Evolutionary conservation across 2,888 invertebrate species (phyloP), one percentile per base, ranked within the genome.

Genomic region (Agrotis segetum): DNA sequence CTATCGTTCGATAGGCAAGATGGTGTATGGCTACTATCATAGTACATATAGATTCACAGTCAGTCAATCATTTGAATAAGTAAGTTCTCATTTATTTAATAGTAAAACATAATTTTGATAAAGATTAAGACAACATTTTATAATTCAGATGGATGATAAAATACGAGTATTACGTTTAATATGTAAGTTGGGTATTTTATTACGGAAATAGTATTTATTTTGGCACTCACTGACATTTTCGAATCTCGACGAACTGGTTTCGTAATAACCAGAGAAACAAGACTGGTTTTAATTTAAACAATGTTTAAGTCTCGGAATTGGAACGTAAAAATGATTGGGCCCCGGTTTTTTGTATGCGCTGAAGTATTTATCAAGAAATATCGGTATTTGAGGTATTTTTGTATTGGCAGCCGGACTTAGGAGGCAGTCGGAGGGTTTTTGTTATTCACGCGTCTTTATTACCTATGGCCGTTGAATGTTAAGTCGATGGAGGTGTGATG

Each of bases 361-460:
- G 74, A 69, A 79, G 81, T 84, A 85, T 75, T 62, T 73, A 70
- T 73, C 52, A 64, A 58, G 61, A 77, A 74, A 78, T 84, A 84
- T 82, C 63, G 80, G 82, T 81, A 85, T 86, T 73, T 79, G 74
- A 63, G 83, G 79, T 61, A 79, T 83, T 78, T 83, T 67, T 68
- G 71, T 76, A 74, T 75, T 74, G 68, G 69, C 67, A 49, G 67
- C 67, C 70, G 83, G 78, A 84, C 86, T 83, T 85, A 79, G 78
- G 82, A 67, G 83, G 78, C 84, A 85, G 83, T 85, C 79, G 78
- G 82, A 67, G 74, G 74, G 79, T 88, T 88, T 83, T 89, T 88
- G 82, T 87, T 89, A 88, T 88, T 88, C 87, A 88, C 81, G 75
- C 68, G 71, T 82, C 83, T 87, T 88, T 89, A 88, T 89, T 87